phyloP scores from a whole-genome alignment of 2,113 vertebrate species.

The Epinephelus lanceolatus region DNA sequence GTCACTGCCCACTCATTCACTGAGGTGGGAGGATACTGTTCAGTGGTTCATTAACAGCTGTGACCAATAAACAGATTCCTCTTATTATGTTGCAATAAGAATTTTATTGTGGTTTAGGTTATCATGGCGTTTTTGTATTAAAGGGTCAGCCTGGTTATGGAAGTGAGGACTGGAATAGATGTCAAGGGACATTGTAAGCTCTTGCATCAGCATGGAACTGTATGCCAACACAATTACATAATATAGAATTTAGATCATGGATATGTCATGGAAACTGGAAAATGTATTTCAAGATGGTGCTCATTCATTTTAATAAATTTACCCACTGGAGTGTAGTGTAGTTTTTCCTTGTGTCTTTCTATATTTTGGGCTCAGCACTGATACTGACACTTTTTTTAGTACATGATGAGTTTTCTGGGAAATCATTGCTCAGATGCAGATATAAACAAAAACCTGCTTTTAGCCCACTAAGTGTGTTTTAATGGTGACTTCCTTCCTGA shows the following conservation, averaged over 20 bases:
- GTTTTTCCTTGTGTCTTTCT: background rate
- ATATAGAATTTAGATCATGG: background rate
- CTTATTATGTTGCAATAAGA: background rate
- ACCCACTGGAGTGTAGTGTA: background rate
- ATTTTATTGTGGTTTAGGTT: background rate
- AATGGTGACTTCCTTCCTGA: conserved; percentile 66
- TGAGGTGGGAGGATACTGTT: conserved; percentile 7
- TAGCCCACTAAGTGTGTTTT: conserved; percentile 18
- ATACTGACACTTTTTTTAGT: background rate
- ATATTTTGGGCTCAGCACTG: background rate
- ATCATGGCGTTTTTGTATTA: background rate
- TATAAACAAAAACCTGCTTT: conserved; percentile 14
- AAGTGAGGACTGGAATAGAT: background rate
- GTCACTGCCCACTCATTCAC: conserved; percentile 62
- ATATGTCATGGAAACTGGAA: background rate
- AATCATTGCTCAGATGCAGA: background rate
- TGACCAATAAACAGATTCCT: background rate
- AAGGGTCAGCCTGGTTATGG: background rate
- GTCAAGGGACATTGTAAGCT: background rate
- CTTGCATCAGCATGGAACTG: background rate
- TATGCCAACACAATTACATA: background rate
- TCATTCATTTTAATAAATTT: background rate
- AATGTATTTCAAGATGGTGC: background rate
- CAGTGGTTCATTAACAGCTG: background rate
- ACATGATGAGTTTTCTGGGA: background rate